A percentile compares a stretch with the other conserved stretches of the same genome.
These are phyloP conservation scores for Gopherus evgoodei DNA, from an alignment of 2,113 vertebrate genomes.

Conservation along the genomic window DNA sequence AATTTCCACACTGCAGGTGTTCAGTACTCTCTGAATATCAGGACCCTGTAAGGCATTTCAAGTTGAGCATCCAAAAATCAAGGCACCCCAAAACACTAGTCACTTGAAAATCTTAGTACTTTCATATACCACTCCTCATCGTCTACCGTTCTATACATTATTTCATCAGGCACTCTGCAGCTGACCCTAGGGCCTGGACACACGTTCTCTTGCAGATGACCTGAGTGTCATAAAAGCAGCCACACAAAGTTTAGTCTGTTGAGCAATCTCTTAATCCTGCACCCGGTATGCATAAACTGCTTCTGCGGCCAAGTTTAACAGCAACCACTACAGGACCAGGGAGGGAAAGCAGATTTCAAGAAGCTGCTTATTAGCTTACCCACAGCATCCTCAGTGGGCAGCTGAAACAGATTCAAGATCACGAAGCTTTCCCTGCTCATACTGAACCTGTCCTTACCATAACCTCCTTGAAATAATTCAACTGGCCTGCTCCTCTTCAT, in stretches of 20 bases:
- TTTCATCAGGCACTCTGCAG: background rate
- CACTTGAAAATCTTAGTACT: background rate
- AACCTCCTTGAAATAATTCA: background rate
- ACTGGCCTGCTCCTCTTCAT: background rate
- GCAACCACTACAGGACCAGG: background rate
- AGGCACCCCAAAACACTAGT: background rate
- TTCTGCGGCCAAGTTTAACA: background rate
- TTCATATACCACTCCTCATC: background rate
- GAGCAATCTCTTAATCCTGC: background rate
- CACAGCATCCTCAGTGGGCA: background rate
- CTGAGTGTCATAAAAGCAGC: background rate
- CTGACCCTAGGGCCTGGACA: background rate
- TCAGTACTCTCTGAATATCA: background rate
- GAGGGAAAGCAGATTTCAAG: background rate
- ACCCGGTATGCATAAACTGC: background rate
- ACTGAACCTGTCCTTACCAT: background rate
- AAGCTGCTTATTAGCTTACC: background rate
- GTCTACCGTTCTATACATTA: background rate
- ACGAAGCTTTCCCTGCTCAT: background rate
- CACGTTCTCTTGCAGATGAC: background rate
- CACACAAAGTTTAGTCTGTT: background rate
- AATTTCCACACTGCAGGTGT: background rate
- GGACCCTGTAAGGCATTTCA: background rate
- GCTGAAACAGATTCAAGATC: background rate
- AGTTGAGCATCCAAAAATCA: background rate